Evolutionary conservation across 2,888 invertebrate genomes (phyloP).

Genomic region (Melitaea athalia): DNA sequence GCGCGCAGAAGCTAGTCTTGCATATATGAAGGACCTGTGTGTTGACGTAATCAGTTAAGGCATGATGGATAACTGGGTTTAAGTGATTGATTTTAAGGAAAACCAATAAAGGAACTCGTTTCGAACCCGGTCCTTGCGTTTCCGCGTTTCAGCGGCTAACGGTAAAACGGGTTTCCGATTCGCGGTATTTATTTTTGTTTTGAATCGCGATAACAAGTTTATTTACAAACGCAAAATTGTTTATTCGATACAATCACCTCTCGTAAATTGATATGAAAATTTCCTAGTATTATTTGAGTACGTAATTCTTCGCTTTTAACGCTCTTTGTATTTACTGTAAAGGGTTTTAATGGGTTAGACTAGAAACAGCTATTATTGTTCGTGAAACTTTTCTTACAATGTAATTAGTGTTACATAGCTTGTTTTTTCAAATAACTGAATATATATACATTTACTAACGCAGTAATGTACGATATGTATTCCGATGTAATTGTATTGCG

Average conservation of each 20-base stretch:
- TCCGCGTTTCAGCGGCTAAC: slow-evolving; percentile 71
- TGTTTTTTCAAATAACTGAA: background rate
- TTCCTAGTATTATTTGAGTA: slow-evolving; percentile 58
- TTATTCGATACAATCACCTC: slow-evolving; percentile 38
- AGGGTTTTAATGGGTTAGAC: slow-evolving; percentile 44
- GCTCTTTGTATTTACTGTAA: slow-evolving; percentile 52
- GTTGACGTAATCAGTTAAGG: slow-evolving; percentile 7
- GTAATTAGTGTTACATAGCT: slow-evolving; percentile 12
- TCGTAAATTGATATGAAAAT: slow-evolving; percentile 39
- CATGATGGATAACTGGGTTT: slow-evolving; percentile 41
- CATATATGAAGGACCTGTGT: background rate
- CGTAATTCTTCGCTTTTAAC: slow-evolving; percentile 47
- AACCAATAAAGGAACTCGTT: slow-evolving; percentile 58
- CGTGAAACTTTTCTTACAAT: slow-evolving; percentile 6
- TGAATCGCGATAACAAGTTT: slow-evolving; percentile 51
- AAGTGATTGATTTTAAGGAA: slow-evolving; percentile 47
- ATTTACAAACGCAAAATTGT: slow-evolving; percentile 62
- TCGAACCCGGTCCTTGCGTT: slow-evolving; percentile 58
- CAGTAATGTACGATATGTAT: slow-evolving; percentile 28
- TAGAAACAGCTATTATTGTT: slow-evolving; percentile 36
- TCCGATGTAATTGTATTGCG: slow-evolving; percentile 16
- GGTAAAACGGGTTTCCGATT: slow-evolving; percentile 72
- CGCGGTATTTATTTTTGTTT: slow-evolving; percentile 53
- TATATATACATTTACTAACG: slow-evolving; percentile 7
- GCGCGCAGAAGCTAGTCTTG: too few species aligned